Percentiles rank a stretch among this genome's conserved stretches.
Conservation (phyloP, 2,113 vertebrate species). For the Rhinopomastus cyanomelas region DNA sequence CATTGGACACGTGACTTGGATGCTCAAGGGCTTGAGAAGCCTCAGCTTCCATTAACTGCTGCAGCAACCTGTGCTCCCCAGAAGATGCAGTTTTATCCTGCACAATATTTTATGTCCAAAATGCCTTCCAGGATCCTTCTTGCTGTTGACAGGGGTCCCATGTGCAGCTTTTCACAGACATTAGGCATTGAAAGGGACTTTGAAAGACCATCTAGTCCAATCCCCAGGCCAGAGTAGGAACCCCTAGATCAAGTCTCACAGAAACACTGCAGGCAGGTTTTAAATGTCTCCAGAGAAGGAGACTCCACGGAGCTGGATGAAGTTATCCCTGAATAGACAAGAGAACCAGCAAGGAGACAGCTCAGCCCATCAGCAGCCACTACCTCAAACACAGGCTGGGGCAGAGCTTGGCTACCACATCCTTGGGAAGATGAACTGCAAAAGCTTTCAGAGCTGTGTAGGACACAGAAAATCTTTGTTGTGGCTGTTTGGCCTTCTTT, state of each 20-base stretch:
- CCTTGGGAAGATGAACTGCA: not conserved
- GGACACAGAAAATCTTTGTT: not conserved
- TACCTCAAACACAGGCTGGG: not conserved
- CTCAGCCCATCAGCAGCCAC: not conserved
- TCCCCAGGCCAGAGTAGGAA: too few species aligned
- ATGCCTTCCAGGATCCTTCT: not conserved
- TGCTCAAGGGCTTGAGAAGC: not conserved
- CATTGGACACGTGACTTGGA: not conserved
- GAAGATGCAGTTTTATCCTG: not conserved
- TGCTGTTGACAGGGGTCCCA: too few species aligned
- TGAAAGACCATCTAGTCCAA: too few species aligned
- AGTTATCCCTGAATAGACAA: too few species aligned
- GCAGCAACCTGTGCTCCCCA: not conserved
- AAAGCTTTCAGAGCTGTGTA: not conserved
- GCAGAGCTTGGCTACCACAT: not conserved
- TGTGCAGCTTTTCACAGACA: not conserved
- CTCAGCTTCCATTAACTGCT: not conserved
- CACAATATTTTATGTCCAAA: fast-evolving
- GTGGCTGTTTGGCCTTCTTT: not conserved
- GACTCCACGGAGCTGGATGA: too few species aligned
- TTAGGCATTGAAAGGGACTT: too few species aligned
- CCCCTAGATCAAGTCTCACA: too few species aligned
- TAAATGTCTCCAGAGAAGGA: too few species aligned
- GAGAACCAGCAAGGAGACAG: not conserved
- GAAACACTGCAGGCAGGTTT: too few species aligned